These are phyloP conservation scores for Drosophila fuyamai DNA, from an alignment of 1,140 invertebrate genomes.

Conservation along the genomic window DNA sequence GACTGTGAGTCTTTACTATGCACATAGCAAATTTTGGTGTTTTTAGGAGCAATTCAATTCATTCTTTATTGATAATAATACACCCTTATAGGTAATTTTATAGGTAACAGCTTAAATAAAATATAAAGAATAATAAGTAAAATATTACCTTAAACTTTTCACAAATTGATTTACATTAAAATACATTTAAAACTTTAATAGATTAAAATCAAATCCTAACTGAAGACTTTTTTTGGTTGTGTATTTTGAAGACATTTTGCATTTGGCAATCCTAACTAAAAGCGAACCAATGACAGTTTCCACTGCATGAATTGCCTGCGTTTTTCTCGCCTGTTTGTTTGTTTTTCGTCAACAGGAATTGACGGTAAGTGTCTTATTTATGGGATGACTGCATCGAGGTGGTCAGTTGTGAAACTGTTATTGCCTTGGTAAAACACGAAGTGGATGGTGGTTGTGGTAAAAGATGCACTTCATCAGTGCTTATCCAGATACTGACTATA, in stretches of 20 bases:
- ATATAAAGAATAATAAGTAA: neutral
- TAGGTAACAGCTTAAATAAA: too few relatives aligned
- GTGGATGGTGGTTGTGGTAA: neutral
- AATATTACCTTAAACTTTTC: neutral
- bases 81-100: too few relatives aligned
- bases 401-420: slow-evolving; percentile 26
- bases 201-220: neutral
- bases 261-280: slow-evolving; percentile 57
- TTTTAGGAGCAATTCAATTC: neutral
- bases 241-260: slow-evolving; percentile 22
- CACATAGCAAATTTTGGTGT: neutral
- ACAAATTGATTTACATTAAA: too few relatives aligned
- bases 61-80: neutral
- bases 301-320: slow-evolving; percentile 32
- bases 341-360: slow-evolving; percentile 19
- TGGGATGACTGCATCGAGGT: slow-evolving; percentile 36
- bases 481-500: neutral
- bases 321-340: slow-evolving; percentile 8
- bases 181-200: neutral
- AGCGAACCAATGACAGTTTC: slow-evolving; percentile 44
- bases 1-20: slow-evolving; percentile 5
- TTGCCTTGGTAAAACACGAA: slow-evolving; percentile 32
- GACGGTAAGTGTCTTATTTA: slow-evolving; percentile 32
- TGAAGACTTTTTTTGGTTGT: neutral
- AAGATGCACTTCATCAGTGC: neutral